Base-by-base conservation (phyloP, 2,113 vertebrate genomes). In the Aegithalos caudatus region DNA sequence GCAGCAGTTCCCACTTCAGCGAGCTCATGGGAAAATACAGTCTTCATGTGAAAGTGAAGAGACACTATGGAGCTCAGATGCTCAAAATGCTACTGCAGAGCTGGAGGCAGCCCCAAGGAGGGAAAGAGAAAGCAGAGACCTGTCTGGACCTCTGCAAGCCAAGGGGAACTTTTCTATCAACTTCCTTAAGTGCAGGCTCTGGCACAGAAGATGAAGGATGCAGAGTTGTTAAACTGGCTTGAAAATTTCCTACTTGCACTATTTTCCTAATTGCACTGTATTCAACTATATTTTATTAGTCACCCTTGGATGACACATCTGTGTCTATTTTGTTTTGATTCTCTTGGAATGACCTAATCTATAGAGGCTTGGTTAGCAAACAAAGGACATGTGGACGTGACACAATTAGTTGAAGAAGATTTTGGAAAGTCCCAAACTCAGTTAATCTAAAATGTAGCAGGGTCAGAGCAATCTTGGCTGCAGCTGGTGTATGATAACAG, bases 261-360 rank as follows among this genome's bases (percentile, higher is more conserved):
- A 31, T 54, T 82, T 90, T 82, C 58, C 80, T 81, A 95, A 89
- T 18, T 71, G 70, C 44, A 28, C 76, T 88, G 86, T 94, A 92
- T 96, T 85, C 81, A 83, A 62, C 90, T 67, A 47, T 44, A 69
- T 89, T 80, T 74, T 91, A 78, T 91, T 89, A 94, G 82, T 95
- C 93, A 94, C 71, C 60, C 83, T 64, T 7, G 6, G 38, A 93
- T 92, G 92, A 94, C 90, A 90, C 70, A 93, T 93, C 87, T 74
- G 57, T 71, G 56, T 62, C 94, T 86, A 92, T 85, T 86, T 90
- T 94, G 77, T 93, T 95, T 94, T 90, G 38, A 76, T 70, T 88
- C 88, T 77, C 86, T 95, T n/a, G 64, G 67, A 74, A 91, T 97
- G 96, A 96, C 92, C 92, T 96, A 94, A n/a, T n/a, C n/a, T n/a